Percentiles rank a stretch among this genome's conserved stretches.
Conservation (phyloP, 1,140 invertebrate species). For the Zeugodacus cucurbitae region DNA sequence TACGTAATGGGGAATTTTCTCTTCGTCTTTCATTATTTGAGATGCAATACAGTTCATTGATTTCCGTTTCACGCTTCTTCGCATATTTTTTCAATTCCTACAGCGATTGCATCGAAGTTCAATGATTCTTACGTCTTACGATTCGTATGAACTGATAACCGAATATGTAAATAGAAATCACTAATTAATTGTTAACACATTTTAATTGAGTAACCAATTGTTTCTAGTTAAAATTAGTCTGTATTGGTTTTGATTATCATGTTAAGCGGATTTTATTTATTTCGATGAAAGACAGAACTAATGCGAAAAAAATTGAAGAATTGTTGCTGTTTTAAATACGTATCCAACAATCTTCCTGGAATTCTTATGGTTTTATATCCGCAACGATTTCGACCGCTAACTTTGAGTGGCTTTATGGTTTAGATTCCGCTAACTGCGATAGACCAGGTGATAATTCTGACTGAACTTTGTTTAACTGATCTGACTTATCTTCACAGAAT, state of each 20-base stretch:
- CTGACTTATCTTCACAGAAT: too few relatives aligned
- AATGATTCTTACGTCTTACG: background rate
- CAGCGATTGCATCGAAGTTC: background rate
- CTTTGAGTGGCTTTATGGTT: too few relatives aligned
- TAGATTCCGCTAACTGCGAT: too few relatives aligned
- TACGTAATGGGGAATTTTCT: background rate
- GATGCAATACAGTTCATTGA: background rate
- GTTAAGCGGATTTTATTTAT: background rate
- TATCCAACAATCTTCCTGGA: too few relatives aligned
- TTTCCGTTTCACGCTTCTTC: background rate
- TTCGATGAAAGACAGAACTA: background rate
- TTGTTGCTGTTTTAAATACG: too few relatives aligned
- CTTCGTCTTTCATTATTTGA: background rate
- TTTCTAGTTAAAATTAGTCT: constrained; percentile 4
- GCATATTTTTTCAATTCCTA: background rate
- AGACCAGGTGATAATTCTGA: too few relatives aligned
- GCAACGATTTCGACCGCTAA: too few relatives aligned
- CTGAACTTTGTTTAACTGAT: too few relatives aligned
- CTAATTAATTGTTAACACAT: constrained; percentile 9
- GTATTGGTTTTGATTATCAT: background rate
- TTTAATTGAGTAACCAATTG: constrained; percentile 1
- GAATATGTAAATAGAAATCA: constrained; percentile 3
- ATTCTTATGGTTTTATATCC: too few relatives aligned
- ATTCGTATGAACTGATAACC: constrained; percentile 13
- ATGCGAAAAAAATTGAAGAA: too few relatives aligned